Conservation (phyloP, 2,888 invertebrate species). For the Linyphia triangularis region DNA sequence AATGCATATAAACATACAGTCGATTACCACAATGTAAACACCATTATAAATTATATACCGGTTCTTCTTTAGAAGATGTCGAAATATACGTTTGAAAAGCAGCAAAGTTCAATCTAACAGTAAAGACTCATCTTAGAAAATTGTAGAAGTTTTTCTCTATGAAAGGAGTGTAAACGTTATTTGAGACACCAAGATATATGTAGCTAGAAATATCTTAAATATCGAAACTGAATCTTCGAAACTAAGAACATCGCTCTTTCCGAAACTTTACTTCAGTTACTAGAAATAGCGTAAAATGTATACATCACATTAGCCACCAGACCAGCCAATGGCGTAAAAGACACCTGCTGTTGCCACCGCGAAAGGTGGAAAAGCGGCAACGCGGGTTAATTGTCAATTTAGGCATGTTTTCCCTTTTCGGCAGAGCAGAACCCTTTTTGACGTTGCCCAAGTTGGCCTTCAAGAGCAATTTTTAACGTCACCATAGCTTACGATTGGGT, state of each 20-base stretch:
- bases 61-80: too few relatives aligned
- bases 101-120: too few relatives aligned
- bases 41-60: too few relatives aligned
- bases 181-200: too few relatives aligned
- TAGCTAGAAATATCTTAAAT: too few relatives aligned
- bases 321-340: slow-evolving; percentile 44
- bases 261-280: not conserved
- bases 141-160: too few relatives aligned
- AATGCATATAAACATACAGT: too few relatives aligned
- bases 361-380: slow-evolving; percentile 64
- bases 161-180: too few relatives aligned
- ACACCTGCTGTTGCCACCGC: slow-evolving; percentile 55
- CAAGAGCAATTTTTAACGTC: slow-evolving; percentile 47
- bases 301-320: slow-evolving; percentile 54
- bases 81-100: too few relatives aligned
- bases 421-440: slow-evolving; percentile 28
- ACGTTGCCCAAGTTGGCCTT: slow-evolving; percentile 44
- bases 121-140: too few relatives aligned
- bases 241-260: not conserved
- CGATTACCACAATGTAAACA: too few relatives aligned
- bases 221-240: too few relatives aligned
- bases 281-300: slow-evolving; percentile 33
- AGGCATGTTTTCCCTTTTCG: slow-evolving; percentile 11
- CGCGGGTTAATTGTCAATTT: slow-evolving; percentile 71
- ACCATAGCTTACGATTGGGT: slow-evolving; percentile 36